Evolutionary conservation across 1,140 invertebrate species (phyloP).

Genomic region (Drosophila pandora): DNA sequence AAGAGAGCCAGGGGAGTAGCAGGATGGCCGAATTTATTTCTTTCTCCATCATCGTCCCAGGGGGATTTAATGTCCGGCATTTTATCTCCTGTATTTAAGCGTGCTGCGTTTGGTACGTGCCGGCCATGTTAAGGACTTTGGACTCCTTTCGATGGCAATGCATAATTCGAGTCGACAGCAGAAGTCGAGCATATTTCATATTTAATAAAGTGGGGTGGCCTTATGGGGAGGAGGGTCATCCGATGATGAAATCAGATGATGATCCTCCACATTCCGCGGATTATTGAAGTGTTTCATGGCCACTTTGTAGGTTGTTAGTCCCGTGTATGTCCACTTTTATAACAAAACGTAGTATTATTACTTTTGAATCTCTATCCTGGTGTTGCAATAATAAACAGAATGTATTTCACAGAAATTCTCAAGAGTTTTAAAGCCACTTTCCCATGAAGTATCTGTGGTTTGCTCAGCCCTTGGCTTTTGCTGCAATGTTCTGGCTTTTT

Average conservation of each 20-base stretch:
- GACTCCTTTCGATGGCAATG: conserved; percentile 38
- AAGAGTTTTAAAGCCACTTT: background rate
- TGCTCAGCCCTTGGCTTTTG: conserved; percentile 7
- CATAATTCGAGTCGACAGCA: conserved; percentile 45
- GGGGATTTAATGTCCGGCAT: conserved; percentile 67
- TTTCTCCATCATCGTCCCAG: background rate
- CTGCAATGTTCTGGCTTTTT: conserved; percentile 2
- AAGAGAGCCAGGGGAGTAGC: background rate
- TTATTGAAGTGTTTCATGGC: conserved; percentile 40
- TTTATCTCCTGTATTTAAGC: conserved; percentile 72
- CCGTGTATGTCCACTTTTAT: conserved; percentile 3
- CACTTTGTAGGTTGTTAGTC: conserved; percentile 28
- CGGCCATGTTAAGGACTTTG: conserved; percentile 44
- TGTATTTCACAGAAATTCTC: background rate
- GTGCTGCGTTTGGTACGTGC: conserved; percentile 68
- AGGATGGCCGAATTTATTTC: conserved; percentile 4
- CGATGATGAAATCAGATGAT: conserved; percentile 43
- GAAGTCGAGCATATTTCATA: conserved; percentile 61
- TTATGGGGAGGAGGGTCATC: background rate
- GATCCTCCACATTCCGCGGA: conserved; percentile 35
- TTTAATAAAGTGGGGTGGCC: conserved; percentile 64
- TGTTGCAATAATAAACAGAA: background rate
- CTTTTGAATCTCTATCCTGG: background rate
- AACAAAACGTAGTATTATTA: background rate
- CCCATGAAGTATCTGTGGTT: background rate